phyloP scores from a whole-genome alignment of 2,888 invertebrate species.

The Cosmia trapezina region DNA sequence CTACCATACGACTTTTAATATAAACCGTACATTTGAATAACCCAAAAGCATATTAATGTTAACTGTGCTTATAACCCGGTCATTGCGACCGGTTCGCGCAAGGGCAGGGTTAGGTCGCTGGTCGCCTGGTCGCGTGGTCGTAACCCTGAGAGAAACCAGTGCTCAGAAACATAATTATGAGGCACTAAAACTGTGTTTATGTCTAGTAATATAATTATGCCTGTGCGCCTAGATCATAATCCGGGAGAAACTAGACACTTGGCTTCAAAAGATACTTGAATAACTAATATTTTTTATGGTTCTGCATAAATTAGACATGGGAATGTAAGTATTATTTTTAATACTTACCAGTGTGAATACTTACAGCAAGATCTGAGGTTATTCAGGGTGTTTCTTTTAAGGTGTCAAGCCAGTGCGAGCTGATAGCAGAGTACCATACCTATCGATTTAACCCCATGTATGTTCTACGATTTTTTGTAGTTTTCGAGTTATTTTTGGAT shows the following conservation, averaged over 20 bases:
- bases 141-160: slow-evolving; percentile 56
- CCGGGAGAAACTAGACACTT: slow-evolving; percentile 44
- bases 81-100: slow-evolving; percentile 55
- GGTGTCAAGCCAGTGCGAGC: no score
- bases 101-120: slow-evolving; percentile 42
- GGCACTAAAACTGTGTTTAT: slow-evolving; percentile 27
- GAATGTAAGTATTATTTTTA: background rate
- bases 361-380: no score
- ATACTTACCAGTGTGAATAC: background rate
- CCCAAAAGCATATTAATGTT: slow-evolving; percentile 62
- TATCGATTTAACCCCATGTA: no score
- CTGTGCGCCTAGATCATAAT: slow-evolving; percentile 31
- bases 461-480: no score
- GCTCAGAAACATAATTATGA: slow-evolving; percentile 10
- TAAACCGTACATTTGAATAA: slow-evolving; percentile 44
- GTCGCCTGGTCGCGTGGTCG: slow-evolving; percentile 30
- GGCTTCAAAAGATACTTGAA: background rate
- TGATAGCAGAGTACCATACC: no score
- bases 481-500: no score
- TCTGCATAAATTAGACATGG: slow-evolving; percentile 11
- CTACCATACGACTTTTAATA: slow-evolving; percentile 2
- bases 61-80: slow-evolving; percentile 57
- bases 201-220: no score
- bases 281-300: slow-evolving; percentile 16
- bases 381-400: no score